phyloP scores from a whole-genome alignment of 2,113 vertebrate species.

The Ovibos moschatus region DNA sequence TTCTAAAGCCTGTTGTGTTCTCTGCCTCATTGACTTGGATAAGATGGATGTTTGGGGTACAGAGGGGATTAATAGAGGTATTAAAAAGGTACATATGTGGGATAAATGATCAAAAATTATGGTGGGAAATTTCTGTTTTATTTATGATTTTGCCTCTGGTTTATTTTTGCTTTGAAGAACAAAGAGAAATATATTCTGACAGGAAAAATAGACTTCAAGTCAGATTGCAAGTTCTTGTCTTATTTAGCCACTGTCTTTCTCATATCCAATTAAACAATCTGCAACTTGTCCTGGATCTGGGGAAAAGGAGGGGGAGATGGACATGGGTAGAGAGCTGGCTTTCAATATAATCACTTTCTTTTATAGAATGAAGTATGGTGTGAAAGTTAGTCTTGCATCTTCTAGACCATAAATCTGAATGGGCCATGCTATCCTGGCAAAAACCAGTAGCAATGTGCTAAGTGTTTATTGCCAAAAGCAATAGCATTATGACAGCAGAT shows the following conservation, averaged over 20 bases:
- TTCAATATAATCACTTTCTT: background rate
- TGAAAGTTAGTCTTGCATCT: constrained; percentile 45
- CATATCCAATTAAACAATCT: background rate
- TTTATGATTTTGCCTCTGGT: background rate
- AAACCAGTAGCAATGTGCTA: constrained; percentile 5
- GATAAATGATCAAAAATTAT: too few relatives aligned
- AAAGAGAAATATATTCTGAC: background rate
- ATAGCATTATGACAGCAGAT: background rate
- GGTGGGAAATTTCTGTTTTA: background rate
- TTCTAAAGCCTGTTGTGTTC: background rate
- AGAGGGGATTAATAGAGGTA: background rate
- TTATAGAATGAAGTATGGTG: constrained; percentile 6
- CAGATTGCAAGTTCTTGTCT: background rate
- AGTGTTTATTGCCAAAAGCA: constrained; percentile 51
- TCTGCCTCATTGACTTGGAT: background rate
- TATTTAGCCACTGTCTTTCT: background rate
- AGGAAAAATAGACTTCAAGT: background rate
- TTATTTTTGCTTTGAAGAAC: background rate
- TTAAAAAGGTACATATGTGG: background rate
- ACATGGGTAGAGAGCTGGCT: background rate
- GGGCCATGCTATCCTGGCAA: constrained; percentile 51
- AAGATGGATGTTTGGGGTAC: background rate
- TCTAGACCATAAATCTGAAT: constrained; percentile 41
- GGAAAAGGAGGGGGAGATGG: background rate
- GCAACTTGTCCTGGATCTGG: background rate